Percentiles rank a stretch among this genome's conserved stretches.
Evolutionary conservation across 2,888 invertebrate genomes (phyloP).

Genomic region (Dioctria rufipes): DNA sequence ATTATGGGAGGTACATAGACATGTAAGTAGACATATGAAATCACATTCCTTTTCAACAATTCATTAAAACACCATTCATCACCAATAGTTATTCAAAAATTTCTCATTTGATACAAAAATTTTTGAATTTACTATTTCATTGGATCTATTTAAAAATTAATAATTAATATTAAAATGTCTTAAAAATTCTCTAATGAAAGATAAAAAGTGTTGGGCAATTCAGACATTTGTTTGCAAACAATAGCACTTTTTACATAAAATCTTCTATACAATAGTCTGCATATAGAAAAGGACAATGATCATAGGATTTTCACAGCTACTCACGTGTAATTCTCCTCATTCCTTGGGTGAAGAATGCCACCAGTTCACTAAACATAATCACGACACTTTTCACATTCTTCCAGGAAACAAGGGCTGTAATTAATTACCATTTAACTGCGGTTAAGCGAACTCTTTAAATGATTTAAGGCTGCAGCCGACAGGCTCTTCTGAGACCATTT

Average conservation of each 20-base stretch:
- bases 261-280: conserved; percentile 1
- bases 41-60: no score
- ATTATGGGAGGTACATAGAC: no score
- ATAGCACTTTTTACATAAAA: background rate
- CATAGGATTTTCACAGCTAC: conserved; percentile 18
- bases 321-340: conserved; percentile 54
- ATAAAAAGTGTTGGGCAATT: background rate
- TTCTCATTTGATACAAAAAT: no score
- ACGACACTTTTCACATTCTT: conserved; percentile 1
- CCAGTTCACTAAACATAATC: conserved; percentile 55
- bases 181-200: background rate
- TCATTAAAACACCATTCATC: no score
- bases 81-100: no score
- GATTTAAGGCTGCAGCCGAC: conserved; percentile 39
- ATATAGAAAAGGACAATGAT: conserved; percentile 4
- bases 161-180: background rate
- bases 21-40: no score
- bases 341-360: conserved; percentile 46
- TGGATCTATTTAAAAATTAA: no score
- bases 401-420: conserved; percentile 11
- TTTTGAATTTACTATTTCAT: no score
- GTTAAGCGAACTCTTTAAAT: conserved; percentile 6
- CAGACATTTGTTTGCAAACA: background rate
- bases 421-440: conserved; percentile 3
- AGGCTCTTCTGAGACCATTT: conserved; percentile 49